A percentile compares a stretch with the other conserved stretches of the same genome.
These are phyloP conservation scores for Eilema sororculum DNA, from an alignment of 2,888 invertebrate genomes.

Conservation along the genomic window DNA sequence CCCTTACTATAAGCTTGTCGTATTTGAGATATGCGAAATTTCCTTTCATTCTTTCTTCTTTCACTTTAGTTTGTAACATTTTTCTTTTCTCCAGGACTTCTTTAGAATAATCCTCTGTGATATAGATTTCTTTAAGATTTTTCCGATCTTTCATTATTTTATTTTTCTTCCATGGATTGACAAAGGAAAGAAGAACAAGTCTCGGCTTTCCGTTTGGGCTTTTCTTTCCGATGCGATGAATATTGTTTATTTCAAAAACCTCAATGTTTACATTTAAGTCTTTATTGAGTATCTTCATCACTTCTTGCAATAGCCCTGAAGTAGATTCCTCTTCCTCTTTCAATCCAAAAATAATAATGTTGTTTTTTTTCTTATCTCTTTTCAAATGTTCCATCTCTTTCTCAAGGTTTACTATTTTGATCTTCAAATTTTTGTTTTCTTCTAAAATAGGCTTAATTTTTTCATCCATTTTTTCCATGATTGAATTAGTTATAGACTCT, in stretches of 20 bases:
- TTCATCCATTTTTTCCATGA: slow-evolving; percentile 16
- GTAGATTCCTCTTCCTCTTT: slow-evolving; percentile 4
- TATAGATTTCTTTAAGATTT: slow-evolving; percentile 9
- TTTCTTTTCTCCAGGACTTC: slow-evolving; percentile 26
- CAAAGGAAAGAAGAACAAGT: slow-evolving; percentile 16
- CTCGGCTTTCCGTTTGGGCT: slow-evolving; percentile 1
- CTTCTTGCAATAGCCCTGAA: slow-evolving; percentile 15
- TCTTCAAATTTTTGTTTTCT: slow-evolving; percentile 17
- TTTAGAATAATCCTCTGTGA: slow-evolving; percentile 27
- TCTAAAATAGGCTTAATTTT: slow-evolving; percentile 15
- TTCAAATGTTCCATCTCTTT: slow-evolving; percentile 17
- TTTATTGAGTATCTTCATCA: slow-evolving; percentile 23
- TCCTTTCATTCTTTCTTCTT: not conserved
- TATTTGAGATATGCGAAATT: slow-evolving; percentile 18
- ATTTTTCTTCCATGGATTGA: slow-evolving; percentile 24
- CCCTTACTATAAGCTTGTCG: slow-evolving; percentile 13
- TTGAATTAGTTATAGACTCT: slow-evolving; percentile 11
- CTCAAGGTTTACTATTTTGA: slow-evolving; percentile 9
- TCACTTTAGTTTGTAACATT: slow-evolving; percentile 24
- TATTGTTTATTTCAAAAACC: slow-evolving; percentile 7
- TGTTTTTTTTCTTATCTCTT: slow-evolving; percentile 21
- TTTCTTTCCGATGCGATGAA: not conserved
- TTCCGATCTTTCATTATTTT: slow-evolving; percentile 21
- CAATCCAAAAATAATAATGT: slow-evolving; percentile 12
- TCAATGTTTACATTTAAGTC: slow-evolving; percentile 18